Percentiles rank a stretch among this genome's conserved stretches.
Conservation (phyloP, 2,797 vertebrate species). For the Clarias fuscus region DNA sequence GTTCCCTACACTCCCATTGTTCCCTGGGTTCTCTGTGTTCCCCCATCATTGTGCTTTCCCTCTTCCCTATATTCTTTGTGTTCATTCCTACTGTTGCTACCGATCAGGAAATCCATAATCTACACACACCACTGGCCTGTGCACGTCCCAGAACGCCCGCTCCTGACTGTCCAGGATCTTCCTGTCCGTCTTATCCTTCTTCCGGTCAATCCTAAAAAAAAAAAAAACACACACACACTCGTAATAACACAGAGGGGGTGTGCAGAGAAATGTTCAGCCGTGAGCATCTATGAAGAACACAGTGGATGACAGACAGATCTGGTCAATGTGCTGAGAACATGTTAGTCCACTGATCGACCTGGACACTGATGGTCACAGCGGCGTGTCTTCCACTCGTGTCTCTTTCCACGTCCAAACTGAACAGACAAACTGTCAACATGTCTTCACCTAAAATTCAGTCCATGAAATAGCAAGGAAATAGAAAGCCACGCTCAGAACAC, state of each 20-base stretch:
- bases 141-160: slow-evolving; percentile 98
- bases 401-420: neutral
- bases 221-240: slow-evolving; percentile 59
- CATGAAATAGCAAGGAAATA: neutral
- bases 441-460: neutral
- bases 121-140: slow-evolving; percentile 91
- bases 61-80: too few relatives aligned
- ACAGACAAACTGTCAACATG: neutral
- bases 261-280: neutral
- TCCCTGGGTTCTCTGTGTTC: too few relatives aligned
- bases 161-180: slow-evolving; percentile 99
- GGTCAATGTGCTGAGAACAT: neutral
- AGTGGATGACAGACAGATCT: neutral
- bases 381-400: neutral
- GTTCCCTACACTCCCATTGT: too few relatives aligned
- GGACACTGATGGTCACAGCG: neutral
- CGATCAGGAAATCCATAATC: slow-evolving; percentile 32
- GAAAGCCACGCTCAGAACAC: neutral
- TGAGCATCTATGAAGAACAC: neutral
- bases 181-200: slow-evolving; percentile 97
- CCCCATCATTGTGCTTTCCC: too few relatives aligned
- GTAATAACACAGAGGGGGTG: neutral
- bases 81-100: neutral
- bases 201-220: slow-evolving; percentile 90
- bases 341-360: neutral